Evolutionary conservation across 2,113 vertebrate genomes (phyloP).

Genomic region (Penelope pileata): DNA sequence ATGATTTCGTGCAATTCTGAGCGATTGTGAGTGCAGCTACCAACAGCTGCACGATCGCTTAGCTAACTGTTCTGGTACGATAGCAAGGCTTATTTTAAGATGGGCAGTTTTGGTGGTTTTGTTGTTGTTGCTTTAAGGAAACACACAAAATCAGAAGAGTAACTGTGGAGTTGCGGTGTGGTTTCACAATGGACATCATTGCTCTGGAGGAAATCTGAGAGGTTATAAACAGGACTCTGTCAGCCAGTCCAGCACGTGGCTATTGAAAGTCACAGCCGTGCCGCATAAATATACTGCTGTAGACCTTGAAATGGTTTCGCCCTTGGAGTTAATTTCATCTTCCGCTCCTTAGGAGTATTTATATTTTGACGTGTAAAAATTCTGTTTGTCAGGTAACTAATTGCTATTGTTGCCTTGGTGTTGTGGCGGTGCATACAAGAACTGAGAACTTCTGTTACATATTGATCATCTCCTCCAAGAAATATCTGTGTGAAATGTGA

Average conservation of each 20-base stretch:
- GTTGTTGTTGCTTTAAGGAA: neutral
- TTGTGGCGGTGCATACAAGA: neutral
- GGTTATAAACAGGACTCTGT: neutral
- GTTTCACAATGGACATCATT: neutral
- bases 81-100: slow-evolving; percentile 68
- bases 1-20: slow-evolving; percentile 58
- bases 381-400: neutral
- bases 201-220: neutral
- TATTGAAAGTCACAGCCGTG: neutral
- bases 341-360: neutral
- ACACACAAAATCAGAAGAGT: neutral
- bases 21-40: slow-evolving; percentile 57
- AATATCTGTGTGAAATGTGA: neutral
- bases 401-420: neutral
- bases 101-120: neutral
- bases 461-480: neutral
- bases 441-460: neutral
- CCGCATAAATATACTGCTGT: neutral
- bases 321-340: neutral
- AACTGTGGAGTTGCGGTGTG: neutral
- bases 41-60: slow-evolving; percentile 67
- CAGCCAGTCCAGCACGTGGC: neutral
- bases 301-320: neutral
- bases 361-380: neutral
- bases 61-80: slow-evolving; percentile 47